Evolutionary conservation across 2,113 vertebrate genomes (phyloP), one percentile per base, ranked within the genome.

Genomic region (Bos taurus): DNA sequence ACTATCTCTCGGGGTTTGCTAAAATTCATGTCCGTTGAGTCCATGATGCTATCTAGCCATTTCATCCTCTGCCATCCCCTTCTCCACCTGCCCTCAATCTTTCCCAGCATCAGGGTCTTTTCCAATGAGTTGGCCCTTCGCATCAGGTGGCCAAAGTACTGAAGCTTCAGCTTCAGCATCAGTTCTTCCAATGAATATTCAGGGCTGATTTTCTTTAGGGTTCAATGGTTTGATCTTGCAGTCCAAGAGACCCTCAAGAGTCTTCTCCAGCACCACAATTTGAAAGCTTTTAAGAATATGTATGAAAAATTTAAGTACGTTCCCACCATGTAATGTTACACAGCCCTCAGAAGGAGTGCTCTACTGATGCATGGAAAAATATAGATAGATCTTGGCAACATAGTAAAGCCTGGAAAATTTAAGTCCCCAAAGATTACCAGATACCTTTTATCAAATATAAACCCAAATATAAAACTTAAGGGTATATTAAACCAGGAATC

Each of bases 381-480:
- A 92, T 3, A 95, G 40, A 6, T 2, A 78, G 33, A 94, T 50
- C 26, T 83, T 78, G 54, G 67, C 36, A 96, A 90, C 15, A 81
- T n/a, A 90, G 84, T 33, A 48, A 7, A 64, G 3, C 19, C 43
- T 74, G n/a, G 78, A 85, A 92, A 96, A 67, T 36, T 43, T 56
- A 96, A 92, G n/a, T 85, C 16, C n/a, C 64, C 52, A 92, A 86
- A 89, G 28, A 91, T 67, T 67, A 96, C 26, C 14, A 88, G 40
- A 54, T 14, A 95, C 19, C 60, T 64, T 94, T 90, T 57, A 95
- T 43, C 82, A 89, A 95, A 93, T 57, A 84, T 43, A 91, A 93
- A 96, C 10, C 62, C 56, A 90, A 67, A 80, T 78, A 92, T 88
- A 93, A 98, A 91, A 83, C 91, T 25, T 60, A 81, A 82, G 43